A percentile compares a stretch with the other conserved stretches of the same genome.
These are phyloP conservation scores for Geophilus truncorum DNA, from an alignment of 2,888 invertebrate genomes.

Conservation along the genomic window DNA sequence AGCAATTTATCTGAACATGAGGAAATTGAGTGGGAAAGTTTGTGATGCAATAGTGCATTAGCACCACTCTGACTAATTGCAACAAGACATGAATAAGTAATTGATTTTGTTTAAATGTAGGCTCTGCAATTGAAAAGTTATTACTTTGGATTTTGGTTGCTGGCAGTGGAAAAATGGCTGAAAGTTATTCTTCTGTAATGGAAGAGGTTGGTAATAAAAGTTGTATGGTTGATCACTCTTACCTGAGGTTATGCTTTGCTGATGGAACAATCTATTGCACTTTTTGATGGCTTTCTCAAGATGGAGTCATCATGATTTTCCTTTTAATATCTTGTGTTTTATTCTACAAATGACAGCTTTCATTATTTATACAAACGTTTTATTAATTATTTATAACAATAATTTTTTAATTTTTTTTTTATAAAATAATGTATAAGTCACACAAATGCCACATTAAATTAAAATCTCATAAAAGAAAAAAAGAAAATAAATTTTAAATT, in stretches of 20 bases:
- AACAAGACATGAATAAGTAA: not conserved
- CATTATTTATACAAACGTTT: too few species aligned
- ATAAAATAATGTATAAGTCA: too few species aligned
- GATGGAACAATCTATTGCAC: not conserved
- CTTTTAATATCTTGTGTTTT: too few species aligned
- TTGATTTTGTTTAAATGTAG: not conserved
- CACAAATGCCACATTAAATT: too few species aligned
- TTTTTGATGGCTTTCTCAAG: not conserved
- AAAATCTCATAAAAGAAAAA: too few species aligned
- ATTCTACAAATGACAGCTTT: too few species aligned
- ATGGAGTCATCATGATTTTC: too few species aligned
- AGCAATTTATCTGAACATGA: not conserved
- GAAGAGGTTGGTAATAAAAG: not conserved
- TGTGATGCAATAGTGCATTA: not conserved
- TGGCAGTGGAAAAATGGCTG: not conserved
- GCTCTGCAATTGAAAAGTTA: not conserved
- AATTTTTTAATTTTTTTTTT: too few species aligned
- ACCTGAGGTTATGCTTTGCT: not conserved
- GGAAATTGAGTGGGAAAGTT: not conserved
- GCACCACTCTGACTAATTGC: not conserved
- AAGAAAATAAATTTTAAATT: too few species aligned
- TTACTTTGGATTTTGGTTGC: not conserved
- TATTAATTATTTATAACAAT: too few species aligned
- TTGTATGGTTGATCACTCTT: not conserved
- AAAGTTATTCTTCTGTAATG: not conserved